A percentile compares a stretch with the other conserved stretches of the same genome.
Evolutionary conservation across 2,113 vertebrate genomes (phyloP).

Genomic region (Megaleporinus macrocephalus): DNA sequence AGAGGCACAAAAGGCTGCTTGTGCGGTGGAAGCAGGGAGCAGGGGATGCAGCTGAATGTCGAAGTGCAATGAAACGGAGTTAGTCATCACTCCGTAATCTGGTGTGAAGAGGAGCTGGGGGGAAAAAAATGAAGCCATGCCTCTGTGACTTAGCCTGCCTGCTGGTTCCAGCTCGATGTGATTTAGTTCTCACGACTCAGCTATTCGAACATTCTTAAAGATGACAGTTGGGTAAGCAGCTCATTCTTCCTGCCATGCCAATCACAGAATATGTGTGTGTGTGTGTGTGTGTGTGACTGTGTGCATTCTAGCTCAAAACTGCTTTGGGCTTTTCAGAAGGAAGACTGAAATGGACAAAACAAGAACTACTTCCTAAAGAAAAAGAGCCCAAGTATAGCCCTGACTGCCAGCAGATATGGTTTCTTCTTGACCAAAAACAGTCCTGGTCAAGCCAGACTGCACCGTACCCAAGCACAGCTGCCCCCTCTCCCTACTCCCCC

Average conservation of each 20-base stretch:
- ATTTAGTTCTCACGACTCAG: slow-evolving; percentile 40
- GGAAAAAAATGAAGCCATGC: slow-evolving; percentile 39
- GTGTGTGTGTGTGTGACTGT: slow-evolving; percentile 9
- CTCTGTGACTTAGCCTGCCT: slow-evolving; percentile 34
- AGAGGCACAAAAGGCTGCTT: slow-evolving; percentile 56
- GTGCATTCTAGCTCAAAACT: background rate
- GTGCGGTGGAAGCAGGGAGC: slow-evolving; percentile 43
- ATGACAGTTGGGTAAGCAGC: slow-evolving; percentile 46
- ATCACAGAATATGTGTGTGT: slow-evolving; percentile 32
- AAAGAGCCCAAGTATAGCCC: background rate
- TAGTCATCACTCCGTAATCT: slow-evolving; percentile 66
- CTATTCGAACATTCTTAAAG: slow-evolving; percentile 31
- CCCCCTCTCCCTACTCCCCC: too few relatives aligned
- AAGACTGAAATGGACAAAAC: background rate
- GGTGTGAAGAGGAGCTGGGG: slow-evolving; percentile 49
- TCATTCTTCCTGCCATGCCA: slow-evolving; percentile 38
- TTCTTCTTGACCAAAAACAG: too few relatives aligned
- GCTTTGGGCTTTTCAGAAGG: slow-evolving; percentile 1
- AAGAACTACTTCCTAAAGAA: slow-evolving; percentile 2
- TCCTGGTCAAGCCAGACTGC: too few relatives aligned
- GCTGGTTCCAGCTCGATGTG: slow-evolving; percentile 40
- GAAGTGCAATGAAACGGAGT: slow-evolving; percentile 51
- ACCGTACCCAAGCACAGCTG: too few relatives aligned
- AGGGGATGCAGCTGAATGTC: slow-evolving; percentile 58
- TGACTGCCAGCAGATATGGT: background rate